Base-by-base conservation (phyloP, 1,140 invertebrate species). In the Solen grandis region DNA sequence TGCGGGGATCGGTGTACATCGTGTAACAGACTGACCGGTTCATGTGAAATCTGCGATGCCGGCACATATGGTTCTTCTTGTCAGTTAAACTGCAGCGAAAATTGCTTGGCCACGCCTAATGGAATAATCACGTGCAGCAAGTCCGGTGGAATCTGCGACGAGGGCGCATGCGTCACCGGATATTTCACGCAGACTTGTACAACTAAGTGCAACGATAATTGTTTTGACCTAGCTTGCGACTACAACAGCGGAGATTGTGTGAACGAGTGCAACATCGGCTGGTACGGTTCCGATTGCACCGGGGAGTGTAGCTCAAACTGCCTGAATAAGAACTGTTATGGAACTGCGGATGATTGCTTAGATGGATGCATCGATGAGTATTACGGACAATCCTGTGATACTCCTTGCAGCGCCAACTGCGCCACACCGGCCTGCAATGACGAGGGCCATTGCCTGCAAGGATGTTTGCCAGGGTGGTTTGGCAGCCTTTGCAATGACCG, bases 311-410 rank as follows among this genome's bases (percentile, higher is more conserved):
- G 77, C 29, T 46, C 46, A 8, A 65, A 36, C 19, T 80, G 77
- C 31, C 27, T 72, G 0, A 73, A 80, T 25, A 52, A 38, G 19
- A 80, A 80, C 33, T 80, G 77, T 38, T 38, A 50, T 14, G 46
- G 22, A 5, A 19, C 16, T 1, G 31, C 31, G 2, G 57, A 63
- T 31, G 65, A 54, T 13, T 80, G 77, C n/a, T 33, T 41, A 5
- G 46, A 63, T 0, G 77, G 68, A 4, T 80, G 77, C 29, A 50
- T 72, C 0, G 16, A 5, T 52, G 66, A 73, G 63, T 70, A 36
- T 27, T 80, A 80, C 50, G 77, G 77, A 1, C 29, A 27, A 13
- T 22, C 19, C 25, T 80, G 77, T 72, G 68, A 80, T n/a, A 62
- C 29, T 8, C 77, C 55, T 1, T 80, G 77, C 36, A 72, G 22